Evolutionary conservation across 2,797 vertebrate genomes (phyloP).

Genomic region (Neosalanx taihuensis): DNA sequence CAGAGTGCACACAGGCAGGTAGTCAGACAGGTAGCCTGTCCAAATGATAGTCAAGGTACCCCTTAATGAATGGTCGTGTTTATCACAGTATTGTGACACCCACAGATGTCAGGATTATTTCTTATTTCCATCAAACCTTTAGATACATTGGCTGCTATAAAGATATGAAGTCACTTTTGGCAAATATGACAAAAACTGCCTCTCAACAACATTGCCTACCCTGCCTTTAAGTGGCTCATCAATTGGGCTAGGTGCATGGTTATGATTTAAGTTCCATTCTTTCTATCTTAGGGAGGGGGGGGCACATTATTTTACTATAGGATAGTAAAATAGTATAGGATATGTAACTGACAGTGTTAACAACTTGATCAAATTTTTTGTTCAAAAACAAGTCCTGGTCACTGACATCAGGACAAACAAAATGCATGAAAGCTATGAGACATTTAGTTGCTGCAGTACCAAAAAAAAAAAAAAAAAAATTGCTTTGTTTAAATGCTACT

Average conservation of each 20-base stretch:
- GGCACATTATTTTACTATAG: neutral
- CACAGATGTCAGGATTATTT: no score
- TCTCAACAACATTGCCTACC: no score
- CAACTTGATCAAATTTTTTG: neutral
- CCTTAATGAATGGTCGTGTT: no score
- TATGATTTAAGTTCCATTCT: neutral
- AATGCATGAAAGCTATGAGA: constrained; percentile 30
- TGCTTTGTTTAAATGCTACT: constrained; percentile 24
- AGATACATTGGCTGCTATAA: no score
- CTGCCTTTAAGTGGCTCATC: constrained; percentile 1
- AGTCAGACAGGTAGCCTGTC: no score
- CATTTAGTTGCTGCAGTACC: constrained; percentile 56
- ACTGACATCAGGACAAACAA: constrained; percentile 20
- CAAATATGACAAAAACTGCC: no score
- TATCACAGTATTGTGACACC: no score
- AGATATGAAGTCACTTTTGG: no score
- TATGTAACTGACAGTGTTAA: neutral
- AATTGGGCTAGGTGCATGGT: neutral
- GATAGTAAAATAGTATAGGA: neutral
- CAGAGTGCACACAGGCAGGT: no score
- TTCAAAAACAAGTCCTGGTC: constrained; percentile 31
- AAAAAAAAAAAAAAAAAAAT: constrained; percentile 44
- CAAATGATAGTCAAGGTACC: no score
- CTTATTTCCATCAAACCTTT: no score
- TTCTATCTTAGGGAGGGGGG: neutral